These are phyloP conservation scores for Watersipora subatra DNA, from an alignment of 1,140 invertebrate species.

Conservation along the genomic window DNA sequence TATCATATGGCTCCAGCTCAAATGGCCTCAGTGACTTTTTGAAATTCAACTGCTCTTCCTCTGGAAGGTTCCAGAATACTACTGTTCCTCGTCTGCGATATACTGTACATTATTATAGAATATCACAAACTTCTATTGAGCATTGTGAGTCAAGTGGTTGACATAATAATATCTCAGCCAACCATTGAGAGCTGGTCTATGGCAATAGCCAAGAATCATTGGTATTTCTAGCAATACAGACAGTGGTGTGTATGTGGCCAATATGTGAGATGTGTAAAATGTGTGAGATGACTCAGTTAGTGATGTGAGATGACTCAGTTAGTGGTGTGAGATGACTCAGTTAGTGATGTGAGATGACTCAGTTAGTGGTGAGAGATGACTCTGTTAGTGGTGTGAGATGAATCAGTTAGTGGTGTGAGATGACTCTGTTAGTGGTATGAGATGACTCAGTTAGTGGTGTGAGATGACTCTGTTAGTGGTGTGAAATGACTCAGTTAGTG, in stretches of 20 bases:
- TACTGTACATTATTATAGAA: slow-evolving; percentile 11
- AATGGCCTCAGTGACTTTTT: slow-evolving; percentile 17
- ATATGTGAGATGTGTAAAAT: background rate
- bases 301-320: background rate
- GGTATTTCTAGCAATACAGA: background rate
- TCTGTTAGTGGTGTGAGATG: background rate
- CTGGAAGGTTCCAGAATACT: slow-evolving; percentile 82
- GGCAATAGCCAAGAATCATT: background rate
- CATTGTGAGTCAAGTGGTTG: too few relatives aligned
- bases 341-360: background rate
- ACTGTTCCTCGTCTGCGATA: slow-evolving; percentile 61
- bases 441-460: background rate
- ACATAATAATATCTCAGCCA: too few relatives aligned
- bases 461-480: background rate
- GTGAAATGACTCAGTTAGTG: too few relatives aligned
- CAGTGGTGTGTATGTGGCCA: background rate
- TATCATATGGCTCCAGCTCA: slow-evolving; percentile 51
- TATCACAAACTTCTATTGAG: too few relatives aligned
- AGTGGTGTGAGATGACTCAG: background rate
- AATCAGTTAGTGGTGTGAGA: background rate
- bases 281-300: too few relatives aligned
- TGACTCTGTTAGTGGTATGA: background rate
- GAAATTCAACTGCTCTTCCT: slow-evolving; percentile 49
- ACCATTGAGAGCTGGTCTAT: too few relatives aligned
- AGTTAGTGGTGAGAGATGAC: too few relatives aligned